Percentiles rank a stretch among this genome's conserved stretches.
These are phyloP conservation scores for Anhinga rufa DNA, from an alignment of 2,113 vertebrate genomes.

Conservation along the genomic window DNA sequence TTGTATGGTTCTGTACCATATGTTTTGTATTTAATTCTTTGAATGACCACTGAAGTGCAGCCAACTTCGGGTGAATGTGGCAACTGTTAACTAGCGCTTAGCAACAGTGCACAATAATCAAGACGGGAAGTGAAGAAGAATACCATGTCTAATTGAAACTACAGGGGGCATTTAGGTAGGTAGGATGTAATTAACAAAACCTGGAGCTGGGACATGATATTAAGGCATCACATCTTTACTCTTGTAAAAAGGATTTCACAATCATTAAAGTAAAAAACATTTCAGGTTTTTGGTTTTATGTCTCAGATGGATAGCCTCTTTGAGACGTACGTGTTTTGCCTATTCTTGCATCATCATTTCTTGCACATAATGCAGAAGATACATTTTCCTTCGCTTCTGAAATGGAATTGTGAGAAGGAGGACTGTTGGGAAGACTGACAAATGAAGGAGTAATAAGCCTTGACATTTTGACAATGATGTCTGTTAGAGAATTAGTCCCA, in stretches of 20 bases:
- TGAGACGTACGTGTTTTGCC: rapidly evolving
- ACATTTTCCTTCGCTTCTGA: background rate
- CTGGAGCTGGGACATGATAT: slow-evolving; percentile 26
- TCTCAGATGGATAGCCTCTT: background rate
- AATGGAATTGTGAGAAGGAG: background rate
- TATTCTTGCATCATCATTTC: background rate
- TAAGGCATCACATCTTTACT: background rate
- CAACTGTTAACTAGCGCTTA: slow-evolving; percentile 59
- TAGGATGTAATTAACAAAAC: slow-evolving; percentile 48
- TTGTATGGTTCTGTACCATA: slow-evolving; percentile 24
- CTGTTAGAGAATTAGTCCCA: background rate
- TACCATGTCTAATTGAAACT: slow-evolving; percentile 62
- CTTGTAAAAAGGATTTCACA: background rate
- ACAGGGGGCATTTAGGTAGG: slow-evolving; percentile 42
- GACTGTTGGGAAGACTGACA: background rate
- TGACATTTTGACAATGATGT: background rate
- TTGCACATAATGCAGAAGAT: rapidly evolving
- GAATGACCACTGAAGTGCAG: slow-evolving; percentile 32
- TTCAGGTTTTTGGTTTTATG: background rate
- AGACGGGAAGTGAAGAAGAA: slow-evolving; percentile 56
- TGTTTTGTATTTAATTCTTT: slow-evolving; percentile 55
- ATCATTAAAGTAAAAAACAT: background rate
- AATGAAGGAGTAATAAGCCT: background rate
- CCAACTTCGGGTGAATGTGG: slow-evolving; percentile 53
- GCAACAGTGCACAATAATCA: slow-evolving; percentile 53